Conservation (phyloP, 2,113 vertebrate species). For the Tinamus guttatus region DNA sequence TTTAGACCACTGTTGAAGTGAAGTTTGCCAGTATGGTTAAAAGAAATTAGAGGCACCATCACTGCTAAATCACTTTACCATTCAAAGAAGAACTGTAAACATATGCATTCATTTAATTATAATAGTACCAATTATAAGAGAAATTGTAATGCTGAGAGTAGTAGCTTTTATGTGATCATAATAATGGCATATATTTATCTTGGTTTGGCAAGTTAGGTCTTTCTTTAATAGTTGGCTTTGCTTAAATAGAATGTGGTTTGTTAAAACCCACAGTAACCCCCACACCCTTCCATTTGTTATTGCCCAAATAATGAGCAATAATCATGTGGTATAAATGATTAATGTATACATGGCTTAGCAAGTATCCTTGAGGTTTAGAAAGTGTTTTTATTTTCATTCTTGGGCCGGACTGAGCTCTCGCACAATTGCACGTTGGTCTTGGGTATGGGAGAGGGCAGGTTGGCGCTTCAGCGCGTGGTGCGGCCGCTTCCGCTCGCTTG, state of each 20-base stretch:
- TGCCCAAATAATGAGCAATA: constrained; percentile 84
- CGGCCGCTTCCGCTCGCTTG: neutral
- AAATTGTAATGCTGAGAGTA: constrained; percentile 81
- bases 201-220: constrained; percentile 89
- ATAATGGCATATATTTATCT: constrained; percentile 92
- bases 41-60: constrained; percentile 89
- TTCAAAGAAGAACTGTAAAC: constrained; percentile 86
- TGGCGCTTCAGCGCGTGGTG: neutral
- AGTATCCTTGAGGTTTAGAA: constrained; percentile 82
- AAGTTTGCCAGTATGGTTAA: constrained; percentile 83
- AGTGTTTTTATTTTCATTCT: constrained; percentile 82
- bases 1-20: constrained; percentile 82
- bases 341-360: constrained; percentile 82
- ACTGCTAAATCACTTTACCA: constrained; percentile 85
- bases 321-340: constrained; percentile 86
- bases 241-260: constrained; percentile 89
- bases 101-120: constrained; percentile 89
- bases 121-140: constrained; percentile 87
- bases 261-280: constrained; percentile 85
- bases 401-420: constrained; percentile 57
- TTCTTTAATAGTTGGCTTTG: constrained; percentile 88
- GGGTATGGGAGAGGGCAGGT: constrained; percentile 21
- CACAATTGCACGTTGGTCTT: constrained; percentile 65
- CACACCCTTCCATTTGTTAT: constrained; percentile 86
- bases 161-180: constrained; percentile 88